These are phyloP conservation scores for Drosophila pachea DNA, from an alignment of 1,140 invertebrate species.

Conservation along the genomic window DNA sequence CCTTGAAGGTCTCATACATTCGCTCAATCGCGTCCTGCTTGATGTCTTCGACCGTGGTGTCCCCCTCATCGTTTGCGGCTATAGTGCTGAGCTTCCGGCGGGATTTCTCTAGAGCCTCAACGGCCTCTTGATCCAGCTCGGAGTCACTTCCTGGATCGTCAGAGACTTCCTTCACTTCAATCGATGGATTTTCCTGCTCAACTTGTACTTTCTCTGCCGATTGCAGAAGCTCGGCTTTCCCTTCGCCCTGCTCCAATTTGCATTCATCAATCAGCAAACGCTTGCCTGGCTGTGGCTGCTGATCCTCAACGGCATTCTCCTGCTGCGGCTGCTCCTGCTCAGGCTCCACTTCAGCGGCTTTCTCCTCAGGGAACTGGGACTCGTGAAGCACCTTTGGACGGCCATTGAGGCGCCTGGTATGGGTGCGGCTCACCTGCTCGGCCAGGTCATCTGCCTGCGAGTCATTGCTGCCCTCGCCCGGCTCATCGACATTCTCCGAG, in stretches of 20 bases:
- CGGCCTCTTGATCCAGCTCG: constrained; percentile 17
- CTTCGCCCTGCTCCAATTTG: background rate
- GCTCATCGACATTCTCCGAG: constrained; percentile 30
- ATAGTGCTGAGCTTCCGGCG: constrained; percentile 12
- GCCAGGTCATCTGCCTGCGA: constrained; percentile 45
- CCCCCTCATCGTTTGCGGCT: background rate
- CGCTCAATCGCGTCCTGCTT: constrained; percentile 28
- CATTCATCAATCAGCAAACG: background rate
- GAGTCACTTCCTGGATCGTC: constrained; percentile 25
- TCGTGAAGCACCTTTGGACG: constrained; percentile 47
- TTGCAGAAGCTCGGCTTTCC: background rate
- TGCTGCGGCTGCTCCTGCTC: background rate
- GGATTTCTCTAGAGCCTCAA: constrained; percentile 15
- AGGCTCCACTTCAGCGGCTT: background rate
- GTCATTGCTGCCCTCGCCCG: background rate
- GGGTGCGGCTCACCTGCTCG: constrained; percentile 37
- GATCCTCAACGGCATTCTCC: background rate
- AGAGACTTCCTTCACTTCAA: too few species aligned
- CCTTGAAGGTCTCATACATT: constrained; percentile 38
- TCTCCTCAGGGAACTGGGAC: background rate
- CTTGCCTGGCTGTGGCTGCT: background rate
- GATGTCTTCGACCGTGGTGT: constrained; percentile 26
- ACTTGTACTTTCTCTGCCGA: background rate
- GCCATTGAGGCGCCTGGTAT: constrained; percentile 20
- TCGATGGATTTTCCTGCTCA: background rate